Percentiles rank a stretch among this genome's conserved stretches.
Conservation (phyloP, 2,797 vertebrate genomes). For the Sitta carolinensis region DNA sequence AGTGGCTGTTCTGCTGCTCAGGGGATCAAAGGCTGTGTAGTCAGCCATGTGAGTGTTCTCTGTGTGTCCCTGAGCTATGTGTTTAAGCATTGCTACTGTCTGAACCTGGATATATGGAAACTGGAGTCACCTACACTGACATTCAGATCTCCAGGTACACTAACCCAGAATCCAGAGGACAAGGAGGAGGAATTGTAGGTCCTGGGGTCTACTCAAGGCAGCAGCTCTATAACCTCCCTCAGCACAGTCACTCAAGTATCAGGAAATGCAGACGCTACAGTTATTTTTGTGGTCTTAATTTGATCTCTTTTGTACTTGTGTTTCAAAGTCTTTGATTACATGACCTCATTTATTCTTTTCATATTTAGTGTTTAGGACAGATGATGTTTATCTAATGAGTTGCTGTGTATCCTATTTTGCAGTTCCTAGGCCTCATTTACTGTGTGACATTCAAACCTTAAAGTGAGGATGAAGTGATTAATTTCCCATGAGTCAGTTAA, state of each 20-base stretch:
- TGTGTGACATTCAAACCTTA: not conserved
- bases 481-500: not conserved
- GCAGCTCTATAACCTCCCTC: not conserved
- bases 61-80: fast-evolving
- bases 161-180: not conserved
- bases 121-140: not conserved
- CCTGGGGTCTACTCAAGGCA: not conserved
- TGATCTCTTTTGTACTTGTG: not conserved
- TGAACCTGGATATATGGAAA: not conserved
- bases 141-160: not conserved
- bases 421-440: not conserved
- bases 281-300: not conserved
- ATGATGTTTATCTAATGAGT: not conserved
- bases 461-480: not conserved
- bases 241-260: not conserved
- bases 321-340: not conserved
- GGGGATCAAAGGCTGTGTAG: not conserved
- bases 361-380: not conserved
- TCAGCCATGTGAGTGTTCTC: fast-evolving
- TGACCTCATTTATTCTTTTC: not conserved
- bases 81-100: too few species aligned
- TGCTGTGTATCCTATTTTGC: not conserved
- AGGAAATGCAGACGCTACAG: not conserved
- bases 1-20: not conserved
- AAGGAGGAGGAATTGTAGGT: not conserved